Base-by-base conservation (phyloP, 2,888 invertebrate species). In the Heliconius sara region DNA sequence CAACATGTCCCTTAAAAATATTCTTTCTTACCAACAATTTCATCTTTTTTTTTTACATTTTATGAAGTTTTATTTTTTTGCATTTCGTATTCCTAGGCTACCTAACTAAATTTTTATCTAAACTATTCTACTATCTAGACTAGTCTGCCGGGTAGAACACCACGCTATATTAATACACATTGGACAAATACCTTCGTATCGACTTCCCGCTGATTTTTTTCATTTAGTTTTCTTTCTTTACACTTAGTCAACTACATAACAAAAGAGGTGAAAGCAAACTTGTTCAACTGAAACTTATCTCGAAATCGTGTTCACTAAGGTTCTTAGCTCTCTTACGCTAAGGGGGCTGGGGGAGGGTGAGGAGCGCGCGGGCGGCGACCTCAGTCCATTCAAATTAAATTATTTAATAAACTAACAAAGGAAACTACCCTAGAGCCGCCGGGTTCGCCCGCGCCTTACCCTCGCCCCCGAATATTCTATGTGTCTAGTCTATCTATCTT, bases 21-120 rank as follows among this genome's bases (percentile, higher is more conserved):
- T 94, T 95, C 96, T 96, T 95, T 95, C 95, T 96, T 95, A 95
- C 94, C 94, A 95, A 96, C 95, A 95, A 95, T 95, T 96, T 96
- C 95, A 95, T 95, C 92, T 92, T 94, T 95, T 94, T 27, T 95
- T 95, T 95, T 95, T 95, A 94, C 92, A 93, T 94, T 95, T 95
- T 95, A 93, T 95, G 90, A 92, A 92, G 91, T 93, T 95, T 92
- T 94, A 94, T 88, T 92, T 95, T 93, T 94, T 95, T 95, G 95
- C 95, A 95, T 96, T 96, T 96, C 95, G 95, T 95, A 95, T 93
- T 92, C 90, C 95, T 95, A 95, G 91, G 88, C 93, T 95, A 95
- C 92, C 95, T 95, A 95, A 92, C 95, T 95, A 95, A 93, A 91
- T 94, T 92, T 89, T 93, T 95, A 95, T 87, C 96, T 95, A 96